These are phyloP conservation scores for Anguilla marmorata DNA, from an alignment of 2,797 vertebrate genomes.

Conservation along the genomic window DNA sequence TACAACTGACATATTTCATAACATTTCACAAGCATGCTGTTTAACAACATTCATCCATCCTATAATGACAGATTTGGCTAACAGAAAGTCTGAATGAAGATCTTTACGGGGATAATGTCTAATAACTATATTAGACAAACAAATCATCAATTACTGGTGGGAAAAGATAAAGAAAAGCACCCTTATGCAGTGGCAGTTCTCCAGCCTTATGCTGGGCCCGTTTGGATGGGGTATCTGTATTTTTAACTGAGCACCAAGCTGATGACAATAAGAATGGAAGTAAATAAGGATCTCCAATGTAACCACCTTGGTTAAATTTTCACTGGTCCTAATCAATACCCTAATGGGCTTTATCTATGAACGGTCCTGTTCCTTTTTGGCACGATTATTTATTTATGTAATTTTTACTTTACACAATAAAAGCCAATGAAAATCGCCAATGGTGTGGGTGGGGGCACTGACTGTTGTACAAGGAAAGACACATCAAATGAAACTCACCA, in stretches of 20 bases:
- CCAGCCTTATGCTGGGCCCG: background rate
- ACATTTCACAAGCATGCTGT: background rate
- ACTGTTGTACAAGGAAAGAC: too few relatives aligned
- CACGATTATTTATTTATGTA: background rate
- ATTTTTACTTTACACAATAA: background rate
- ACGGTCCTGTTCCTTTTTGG: background rate
- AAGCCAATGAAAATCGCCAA: background rate
- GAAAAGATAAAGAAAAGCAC: too few relatives aligned
- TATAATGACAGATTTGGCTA: too few relatives aligned
- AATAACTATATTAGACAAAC: too few relatives aligned
- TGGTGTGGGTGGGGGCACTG: too few relatives aligned
- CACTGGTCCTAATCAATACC: background rate
- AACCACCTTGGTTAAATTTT: background rate
- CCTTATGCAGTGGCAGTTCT: too few relatives aligned
- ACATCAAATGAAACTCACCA: background rate
- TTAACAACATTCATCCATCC: too few relatives aligned
- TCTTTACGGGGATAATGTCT: too few relatives aligned
- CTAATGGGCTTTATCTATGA: background rate
- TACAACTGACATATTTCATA: background rate
- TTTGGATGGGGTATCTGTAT: background rate
- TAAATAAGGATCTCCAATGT: background rate
- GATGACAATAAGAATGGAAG: background rate
- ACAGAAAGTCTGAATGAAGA: too few relatives aligned
- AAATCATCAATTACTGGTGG: too few relatives aligned
- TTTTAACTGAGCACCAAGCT: background rate